Conservation (phyloP, 2,113 vertebrate genomes). For the Pseudois nayaur region DNA sequence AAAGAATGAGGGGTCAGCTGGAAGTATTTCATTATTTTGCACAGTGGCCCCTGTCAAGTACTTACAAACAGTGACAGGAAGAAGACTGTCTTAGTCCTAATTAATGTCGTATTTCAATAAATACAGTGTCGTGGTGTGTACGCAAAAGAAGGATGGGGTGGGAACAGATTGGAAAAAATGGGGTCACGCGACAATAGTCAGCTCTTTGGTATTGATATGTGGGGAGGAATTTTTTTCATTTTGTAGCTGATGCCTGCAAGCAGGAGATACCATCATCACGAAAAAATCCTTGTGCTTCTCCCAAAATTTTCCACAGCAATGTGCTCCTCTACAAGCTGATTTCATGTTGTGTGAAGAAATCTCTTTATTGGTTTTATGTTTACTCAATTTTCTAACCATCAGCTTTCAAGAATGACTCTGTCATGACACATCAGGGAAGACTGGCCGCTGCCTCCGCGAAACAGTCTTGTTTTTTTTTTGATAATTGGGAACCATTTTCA, state of each 20-base stretch:
- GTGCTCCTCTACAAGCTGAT: background rate
- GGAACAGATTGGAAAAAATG: background rate
- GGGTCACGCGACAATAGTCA: background rate
- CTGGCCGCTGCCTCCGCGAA: slow-evolving; percentile 40
- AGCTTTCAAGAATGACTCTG: slow-evolving; percentile 64
- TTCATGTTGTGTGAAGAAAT: slow-evolving; percentile 59
- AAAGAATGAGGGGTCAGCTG: background rate
- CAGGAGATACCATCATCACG: background rate
- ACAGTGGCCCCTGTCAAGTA: background rate
- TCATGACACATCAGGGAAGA: slow-evolving; percentile 63
- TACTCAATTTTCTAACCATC: slow-evolving; percentile 67
- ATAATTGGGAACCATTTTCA: slow-evolving; percentile 62
- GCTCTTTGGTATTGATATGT: background rate
- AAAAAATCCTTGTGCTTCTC: background rate
- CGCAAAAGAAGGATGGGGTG: background rate
- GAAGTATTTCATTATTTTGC: background rate
- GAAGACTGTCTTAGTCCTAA: background rate
- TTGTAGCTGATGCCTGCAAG: background rate
- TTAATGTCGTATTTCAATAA: background rate
- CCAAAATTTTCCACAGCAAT: slow-evolving; percentile 59
- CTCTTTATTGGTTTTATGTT: slow-evolving; percentile 59
- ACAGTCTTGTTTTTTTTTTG: background rate
- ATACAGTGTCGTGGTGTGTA: background rate
- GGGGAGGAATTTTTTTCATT: background rate
- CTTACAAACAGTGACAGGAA: background rate